Evolutionary conservation across 2,113 vertebrate genomes (phyloP).

Genomic region (Hydropotes inermis): DNA sequence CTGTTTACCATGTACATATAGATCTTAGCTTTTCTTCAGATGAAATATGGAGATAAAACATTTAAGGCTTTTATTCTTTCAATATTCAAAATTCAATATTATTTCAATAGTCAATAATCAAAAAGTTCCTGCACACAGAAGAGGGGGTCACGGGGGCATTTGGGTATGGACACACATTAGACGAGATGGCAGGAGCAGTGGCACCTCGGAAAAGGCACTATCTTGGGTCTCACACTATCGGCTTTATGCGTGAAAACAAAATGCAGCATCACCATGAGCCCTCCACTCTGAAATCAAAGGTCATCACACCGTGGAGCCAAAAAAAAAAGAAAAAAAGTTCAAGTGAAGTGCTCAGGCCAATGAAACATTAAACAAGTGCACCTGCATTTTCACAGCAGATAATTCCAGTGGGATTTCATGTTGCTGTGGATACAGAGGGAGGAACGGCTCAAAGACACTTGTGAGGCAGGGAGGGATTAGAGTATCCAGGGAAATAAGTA

Average conservation of each 20-base stretch:
- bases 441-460: conserved; percentile 84
- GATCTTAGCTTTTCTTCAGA: not conserved
- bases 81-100: conserved; percentile 7
- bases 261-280: not conserved
- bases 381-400: conserved; percentile 83
- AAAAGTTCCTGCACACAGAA: conserved; percentile 29
- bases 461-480: conserved; percentile 84
- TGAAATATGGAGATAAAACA: not conserved
- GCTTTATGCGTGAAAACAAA: conserved; percentile 1
- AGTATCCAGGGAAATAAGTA: conserved; percentile 89
- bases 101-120: not conserved
- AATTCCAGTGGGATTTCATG: conserved; percentile 85
- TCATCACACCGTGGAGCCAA: not conserved
- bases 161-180: not conserved
- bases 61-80: conserved; percentile 22
- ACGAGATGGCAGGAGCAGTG: conserved; percentile 13
- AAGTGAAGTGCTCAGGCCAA: conserved; percentile 73
- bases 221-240: not conserved
- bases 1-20: not conserved
- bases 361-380: conserved; percentile 79
- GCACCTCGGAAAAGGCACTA: not conserved
- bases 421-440: conserved; percentile 88
- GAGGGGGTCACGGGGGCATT: not conserved
- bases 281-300: conserved; percentile 64
- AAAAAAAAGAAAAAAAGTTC: conserved; percentile 45